Conservation (phyloP, 2,888 invertebrate species). For the Lucinisca nassula region DNA sequence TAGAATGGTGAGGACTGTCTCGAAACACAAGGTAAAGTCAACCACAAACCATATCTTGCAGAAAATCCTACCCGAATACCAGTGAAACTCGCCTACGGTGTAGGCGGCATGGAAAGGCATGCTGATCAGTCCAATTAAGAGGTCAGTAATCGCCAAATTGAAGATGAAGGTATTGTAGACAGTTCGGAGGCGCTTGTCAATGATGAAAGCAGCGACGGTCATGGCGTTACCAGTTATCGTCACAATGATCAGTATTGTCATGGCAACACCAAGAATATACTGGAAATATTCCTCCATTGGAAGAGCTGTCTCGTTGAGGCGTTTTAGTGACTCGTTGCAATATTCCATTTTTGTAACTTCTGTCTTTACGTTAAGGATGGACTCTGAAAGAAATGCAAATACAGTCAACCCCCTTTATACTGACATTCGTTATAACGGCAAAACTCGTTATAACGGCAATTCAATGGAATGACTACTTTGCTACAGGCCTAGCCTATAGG, state of each 20-base stretch:
- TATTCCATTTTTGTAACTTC: too few relatives aligned
- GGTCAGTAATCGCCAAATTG: conserved; percentile 76
- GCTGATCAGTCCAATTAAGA: conserved; percentile 73
- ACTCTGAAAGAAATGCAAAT: too few relatives aligned
- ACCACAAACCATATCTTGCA: conserved; percentile 74
- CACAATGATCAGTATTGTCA: conserved; percentile 63
- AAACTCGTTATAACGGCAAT: too few relatives aligned
- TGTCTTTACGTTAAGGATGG: too few relatives aligned
- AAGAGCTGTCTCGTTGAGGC: background rate
- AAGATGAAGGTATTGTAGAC: conserved; percentile 77
- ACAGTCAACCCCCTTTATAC: too few relatives aligned
- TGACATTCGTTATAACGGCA: too few relatives aligned
- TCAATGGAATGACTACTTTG: too few relatives aligned
- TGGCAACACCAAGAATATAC: background rate
- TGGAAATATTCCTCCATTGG: background rate
- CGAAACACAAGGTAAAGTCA: conserved; percentile 75
- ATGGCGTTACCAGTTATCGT: conserved; percentile 74
- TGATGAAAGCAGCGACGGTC: conserved; percentile 70
- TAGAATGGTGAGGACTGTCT: conserved; percentile 73
- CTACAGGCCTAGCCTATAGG: too few relatives aligned
- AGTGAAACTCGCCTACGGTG: conserved; percentile 61
- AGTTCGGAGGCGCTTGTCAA: conserved; percentile 70
- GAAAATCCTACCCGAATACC: conserved; percentile 73
- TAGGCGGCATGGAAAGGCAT: conserved; percentile 76
- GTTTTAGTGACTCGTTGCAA: too few relatives aligned